A percentile compares a stretch with the other conserved stretches of the same genome.
Conservation (phyloP, 1,140 invertebrate genomes). For the fruit fly (Drosophila melanogaster) region Release_6_plus_ISO1_MT NT_033779.5:13018001-13018500, state of each 20-base stretch:
- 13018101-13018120: conserved; percentile 18
- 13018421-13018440: conserved; percentile 29
- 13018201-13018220: conserved; percentile 79
- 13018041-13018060: conserved; percentile 73
- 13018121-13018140: conserved; percentile 45
- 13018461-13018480: conserved; percentile 30
- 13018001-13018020: conserved; percentile 58
- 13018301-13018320: conserved; percentile 62
- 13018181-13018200: conserved; percentile 17
- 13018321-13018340: conserved; percentile 12
- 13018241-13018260: conserved; percentile 34
- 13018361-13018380: conserved; percentile 57
- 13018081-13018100: conserved; percentile 40
- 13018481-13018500: conserved; percentile 48
- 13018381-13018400: not conserved
- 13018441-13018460: conserved; percentile 5
- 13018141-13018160: conserved; percentile 70
- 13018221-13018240: conserved; percentile 62
- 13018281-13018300: conserved; percentile 79
- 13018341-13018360: conserved; percentile 45
- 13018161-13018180: conserved; percentile 32
- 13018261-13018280: conserved; percentile 22
- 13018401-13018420: conserved; percentile 35
- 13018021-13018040: conserved; percentile 67
- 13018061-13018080: conserved; percentile 17